Base-by-base conservation (phyloP, 2,797 vertebrate genomes). In the Miichthys miiuy region DNA sequence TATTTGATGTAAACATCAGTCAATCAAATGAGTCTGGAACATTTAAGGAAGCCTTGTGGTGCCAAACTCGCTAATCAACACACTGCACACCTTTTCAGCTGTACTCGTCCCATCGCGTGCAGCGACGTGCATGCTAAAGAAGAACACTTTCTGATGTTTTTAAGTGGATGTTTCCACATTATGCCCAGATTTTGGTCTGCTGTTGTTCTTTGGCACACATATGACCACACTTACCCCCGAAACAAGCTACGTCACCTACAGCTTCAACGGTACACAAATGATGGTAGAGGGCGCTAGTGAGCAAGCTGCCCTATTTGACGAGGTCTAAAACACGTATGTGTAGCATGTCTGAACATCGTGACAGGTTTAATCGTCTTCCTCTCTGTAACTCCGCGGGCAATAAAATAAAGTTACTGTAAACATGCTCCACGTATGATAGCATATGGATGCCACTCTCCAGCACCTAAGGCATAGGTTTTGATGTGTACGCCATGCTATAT, bases 391-490 rank as follows among this genome's bases (percentile, higher is more conserved):
- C 70, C 27, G 5, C 69, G 18, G 62, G 77, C 55, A 56, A 63
- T 82, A 30, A 70, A 87, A 55, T 20, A 25, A 60, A 69, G 64
- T 69, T 56, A 86, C 69, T 56, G 84, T 87, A 83, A 92, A 70
- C 82, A 83, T 73, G 87, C 48, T 81, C 46, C 72, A 63, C 12
- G 83, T 74, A 85, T 82, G 86, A 79, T 9, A 78, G 76, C 91
- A 92, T 91, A 89, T 83, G 89, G 91, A 82, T 3, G 75, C 81
- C 76, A 25, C 67, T 72, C 16, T 68, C 86, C 86, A 47, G 65
- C 66, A 85, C 91, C 89, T 79, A 63, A 89, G 91, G 89, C 88
- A 8, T 41, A 30, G 85, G 77, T 79, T 91, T 82, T 89, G 87
- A 89, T 91, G 91, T 84, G 90, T 80, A 27, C 38, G n/a, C 80